phyloP scores from a whole-genome alignment of 2,113 vertebrate species.

The Rutilus rutilus region DNA sequence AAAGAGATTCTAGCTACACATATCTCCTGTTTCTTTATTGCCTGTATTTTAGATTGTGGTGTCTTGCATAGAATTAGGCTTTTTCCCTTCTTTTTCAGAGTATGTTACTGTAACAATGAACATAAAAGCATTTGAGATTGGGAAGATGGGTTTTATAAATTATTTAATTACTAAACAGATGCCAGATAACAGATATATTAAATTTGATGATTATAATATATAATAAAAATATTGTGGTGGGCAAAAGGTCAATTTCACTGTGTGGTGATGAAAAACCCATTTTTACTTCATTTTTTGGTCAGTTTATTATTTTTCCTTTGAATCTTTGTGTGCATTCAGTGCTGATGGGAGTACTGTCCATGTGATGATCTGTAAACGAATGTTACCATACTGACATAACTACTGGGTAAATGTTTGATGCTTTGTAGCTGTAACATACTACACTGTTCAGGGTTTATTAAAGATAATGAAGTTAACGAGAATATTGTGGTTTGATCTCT shows the following conservation, averaged over 20 bases:
- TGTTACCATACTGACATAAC: slow-evolving; percentile 22
- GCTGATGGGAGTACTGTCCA: not conserved
- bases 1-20: not conserved
- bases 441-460: slow-evolving; percentile 33
- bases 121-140: not conserved
- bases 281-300: not conserved
- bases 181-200: too few species aligned
- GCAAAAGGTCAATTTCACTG: slow-evolving; percentile 11
- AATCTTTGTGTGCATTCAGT: not conserved
- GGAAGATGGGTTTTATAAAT: not conserved
- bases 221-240: not conserved
- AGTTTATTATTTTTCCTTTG: not conserved
- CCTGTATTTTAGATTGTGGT: not conserved
- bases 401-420: slow-evolving; percentile 7
- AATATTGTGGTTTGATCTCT: not conserved
- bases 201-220: not conserved
- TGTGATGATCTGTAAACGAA: not conserved
- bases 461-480: not conserved
- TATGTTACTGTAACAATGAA: not conserved
- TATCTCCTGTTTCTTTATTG: not conserved
- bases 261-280: not conserved
- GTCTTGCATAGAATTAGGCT: not conserved
- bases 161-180: not conserved
- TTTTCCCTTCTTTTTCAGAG: not conserved
- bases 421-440: slow-evolving; percentile 16